phyloP scores from a whole-genome alignment of 2,888 invertebrate genomes.

The Bugulina stolonifera region DNA sequence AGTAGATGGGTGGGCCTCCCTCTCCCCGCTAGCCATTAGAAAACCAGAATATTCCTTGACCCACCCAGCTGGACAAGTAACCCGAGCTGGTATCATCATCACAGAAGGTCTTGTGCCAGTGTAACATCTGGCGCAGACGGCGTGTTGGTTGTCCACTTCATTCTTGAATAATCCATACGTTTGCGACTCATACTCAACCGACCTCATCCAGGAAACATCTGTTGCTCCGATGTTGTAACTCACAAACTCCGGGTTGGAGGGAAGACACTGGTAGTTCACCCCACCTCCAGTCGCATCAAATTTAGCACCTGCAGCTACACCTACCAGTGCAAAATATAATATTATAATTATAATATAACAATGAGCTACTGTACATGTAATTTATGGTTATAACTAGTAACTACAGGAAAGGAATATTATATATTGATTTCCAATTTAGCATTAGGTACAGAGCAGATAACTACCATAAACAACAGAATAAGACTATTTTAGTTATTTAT shows the following conservation, averaged over 20 bases:
- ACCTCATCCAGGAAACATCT: constrained; percentile 21
- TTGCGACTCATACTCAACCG: constrained; percentile 24
- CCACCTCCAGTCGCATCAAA: constrained; percentile 2
- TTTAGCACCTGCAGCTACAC: not conserved
- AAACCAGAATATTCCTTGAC: constrained; percentile 21
- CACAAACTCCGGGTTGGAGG: not conserved
- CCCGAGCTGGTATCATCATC: not conserved
- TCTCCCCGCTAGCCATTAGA: not conserved
- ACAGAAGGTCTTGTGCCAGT: not conserved
- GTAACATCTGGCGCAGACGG: constrained; percentile 8
- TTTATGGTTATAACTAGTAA: no score
- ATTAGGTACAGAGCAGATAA: no score
- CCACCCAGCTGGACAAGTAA: not conserved
- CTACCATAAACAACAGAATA: no score
- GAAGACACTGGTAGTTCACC: constrained; percentile 21
- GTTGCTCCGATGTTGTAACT: constrained; percentile 5
- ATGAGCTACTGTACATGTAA: no score
- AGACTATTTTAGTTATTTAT: no score
- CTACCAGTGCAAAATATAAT: not conserved
- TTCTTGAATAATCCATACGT: constrained; percentile 12
- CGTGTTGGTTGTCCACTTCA: constrained; percentile 2
- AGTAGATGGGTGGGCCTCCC: not conserved
- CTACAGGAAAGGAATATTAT: not conserved
- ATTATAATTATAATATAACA: no score
- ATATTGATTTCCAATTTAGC: not conserved